Evolutionary conservation across 2,113 vertebrate genomes (phyloP).

Genomic region (Megaceryle maxima): DNA sequence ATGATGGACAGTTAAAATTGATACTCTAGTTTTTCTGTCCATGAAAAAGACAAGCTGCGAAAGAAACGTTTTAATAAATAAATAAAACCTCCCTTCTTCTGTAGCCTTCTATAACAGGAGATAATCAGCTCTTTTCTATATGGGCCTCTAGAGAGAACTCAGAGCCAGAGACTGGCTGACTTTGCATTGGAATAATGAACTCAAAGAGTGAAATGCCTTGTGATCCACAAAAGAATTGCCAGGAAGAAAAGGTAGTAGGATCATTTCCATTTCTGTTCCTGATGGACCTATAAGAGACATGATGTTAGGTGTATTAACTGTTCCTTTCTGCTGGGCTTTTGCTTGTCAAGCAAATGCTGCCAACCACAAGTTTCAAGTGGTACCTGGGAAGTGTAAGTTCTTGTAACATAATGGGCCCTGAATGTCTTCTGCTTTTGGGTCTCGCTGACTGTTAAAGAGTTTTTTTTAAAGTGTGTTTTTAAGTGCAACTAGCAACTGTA

Average conservation of each 20-base stretch:
- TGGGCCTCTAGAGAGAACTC: not conserved
- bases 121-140: rapidly evolving
- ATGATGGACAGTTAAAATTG: not conserved
- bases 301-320: not conserved
- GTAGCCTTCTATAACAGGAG: not conserved
- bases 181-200: not conserved
- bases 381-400: not conserved
- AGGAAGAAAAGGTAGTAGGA: not conserved
- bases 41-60: not conserved
- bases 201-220: not conserved
- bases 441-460: not conserved
- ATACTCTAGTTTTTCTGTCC: not conserved
- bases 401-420: not conserved
- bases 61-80: not conserved
- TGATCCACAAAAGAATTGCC: not conserved
- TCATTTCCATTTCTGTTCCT: not conserved
- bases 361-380: not conserved
- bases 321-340: not conserved
- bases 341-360: not conserved
- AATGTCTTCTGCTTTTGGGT: not conserved
- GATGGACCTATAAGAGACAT: not conserved
- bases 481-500: not conserved
- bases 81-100: not conserved
- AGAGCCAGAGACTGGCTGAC: not conserved
- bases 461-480: not conserved